Evolutionary conservation across 2,113 vertebrate genomes (phyloP), one percentile per base, ranked within the genome.

Genomic region (Mirounga angustirostris): DNA sequence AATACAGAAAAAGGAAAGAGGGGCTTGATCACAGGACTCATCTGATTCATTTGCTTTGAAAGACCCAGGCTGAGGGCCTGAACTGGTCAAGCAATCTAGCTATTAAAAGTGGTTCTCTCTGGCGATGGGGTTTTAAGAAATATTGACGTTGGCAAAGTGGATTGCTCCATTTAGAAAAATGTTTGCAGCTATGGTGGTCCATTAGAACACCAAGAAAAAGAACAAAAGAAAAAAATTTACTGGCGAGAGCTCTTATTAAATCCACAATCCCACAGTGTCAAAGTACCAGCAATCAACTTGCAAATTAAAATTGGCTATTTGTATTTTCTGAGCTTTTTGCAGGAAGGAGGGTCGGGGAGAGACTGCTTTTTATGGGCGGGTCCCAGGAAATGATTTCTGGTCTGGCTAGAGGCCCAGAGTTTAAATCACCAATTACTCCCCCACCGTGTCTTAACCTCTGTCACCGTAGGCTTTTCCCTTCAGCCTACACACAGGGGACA

Each of bases 101-200:
- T 80, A 24, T 78, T 52, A 50, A 94, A 94, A 67, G 11, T 7
- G 28, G 14, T 22, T 90, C 50, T 50, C 13, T 79, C 82, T 89
- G 63, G 36, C 19, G 59, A 65, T 2, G 3, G 79, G 50, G 69
- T 59, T 93, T 91, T 81, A 63, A 76, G 74, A 96, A 91, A 90
- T 80, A 61, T 71, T 43, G 26, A 95, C 11, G 58, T 56, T 95
- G 96, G 54, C 79, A 83, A 89, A 76, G 22, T 87, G 52, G 46
- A 65, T 33, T 73, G 19, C 52, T 96, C 30, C 85, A 56, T 79
- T 89, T 92, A 95, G 87, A 83, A 84, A 89, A 84, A 28, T 65
- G 26, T 87, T 95, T 96, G 83, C 86, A 80, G 40, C 87, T 76
- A 18, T 18, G 74, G 89, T 92, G 79, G 87, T 50, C 93, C 87